phyloP scores from a whole-genome alignment of 2,113 vertebrate species.

The Salvelinus sp. region DNA sequence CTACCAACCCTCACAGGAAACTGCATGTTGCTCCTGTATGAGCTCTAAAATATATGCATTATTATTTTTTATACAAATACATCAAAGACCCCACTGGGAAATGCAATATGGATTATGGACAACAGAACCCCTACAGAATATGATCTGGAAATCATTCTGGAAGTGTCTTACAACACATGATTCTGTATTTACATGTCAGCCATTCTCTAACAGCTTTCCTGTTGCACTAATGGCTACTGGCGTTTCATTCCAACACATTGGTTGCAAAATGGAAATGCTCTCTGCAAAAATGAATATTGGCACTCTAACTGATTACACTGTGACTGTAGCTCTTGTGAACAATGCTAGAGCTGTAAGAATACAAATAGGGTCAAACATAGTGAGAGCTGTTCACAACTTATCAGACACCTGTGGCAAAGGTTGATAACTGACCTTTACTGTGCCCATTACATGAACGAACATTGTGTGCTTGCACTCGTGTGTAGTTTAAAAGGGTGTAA shows the following conservation, averaged over 20 bases:
- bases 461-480: too few species aligned
- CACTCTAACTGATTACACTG: conserved; percentile 44
- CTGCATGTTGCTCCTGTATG: conserved; percentile 12
- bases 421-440: too few species aligned
- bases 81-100: too few species aligned
- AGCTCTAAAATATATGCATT: conserved; percentile 11
- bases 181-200: conserved; percentile 46
- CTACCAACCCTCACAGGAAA: conserved; percentile 7
- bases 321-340: conserved; percentile 25
- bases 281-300: conserved; percentile 24
- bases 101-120: too few species aligned
- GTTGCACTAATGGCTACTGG: conserved; percentile 55
- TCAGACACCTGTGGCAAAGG: conserved; percentile 25
- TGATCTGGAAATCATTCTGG: neutral
- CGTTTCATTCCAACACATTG: conserved; percentile 50
- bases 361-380: neutral
- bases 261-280: conserved; percentile 34
- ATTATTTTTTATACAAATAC: neutral
- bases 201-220: conserved; percentile 28
- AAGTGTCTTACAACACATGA: neutral
- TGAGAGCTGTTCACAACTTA: conserved; percentile 30
- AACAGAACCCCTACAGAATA: too few species aligned
- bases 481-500: too few species aligned
- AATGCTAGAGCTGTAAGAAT: conserved; percentile 20
- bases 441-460: too few species aligned